Conservation (phyloP, 53 echinoderm and acorn worm genomes). For the Paracentrotus lividus region DNA sequence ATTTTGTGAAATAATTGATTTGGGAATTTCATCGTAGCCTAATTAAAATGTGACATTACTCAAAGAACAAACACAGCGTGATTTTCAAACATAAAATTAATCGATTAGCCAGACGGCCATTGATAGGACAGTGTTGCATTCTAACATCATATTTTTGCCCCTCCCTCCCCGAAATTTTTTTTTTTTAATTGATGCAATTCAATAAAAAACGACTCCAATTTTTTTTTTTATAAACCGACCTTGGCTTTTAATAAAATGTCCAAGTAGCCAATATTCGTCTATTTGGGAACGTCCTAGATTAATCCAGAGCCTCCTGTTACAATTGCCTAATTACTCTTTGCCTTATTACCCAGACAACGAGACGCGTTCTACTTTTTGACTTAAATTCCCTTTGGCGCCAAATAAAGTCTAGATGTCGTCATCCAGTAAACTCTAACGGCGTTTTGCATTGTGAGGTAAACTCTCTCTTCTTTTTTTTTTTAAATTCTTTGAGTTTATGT, state of each 20-base stretch:
- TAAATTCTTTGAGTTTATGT: neutral
- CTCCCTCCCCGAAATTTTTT: too few species aligned
- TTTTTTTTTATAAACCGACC: neutral
- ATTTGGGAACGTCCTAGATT: neutral
- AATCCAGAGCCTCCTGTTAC: conserved; percentile 24
- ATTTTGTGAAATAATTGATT: too few species aligned
- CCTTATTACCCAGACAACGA: conserved; percentile 20
- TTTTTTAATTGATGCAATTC: too few species aligned
- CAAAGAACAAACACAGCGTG: too few species aligned
- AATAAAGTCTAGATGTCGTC: neutral
- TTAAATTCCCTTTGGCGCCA: conserved; percentile 24
- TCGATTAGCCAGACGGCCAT: too few species aligned
- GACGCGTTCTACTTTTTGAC: conserved; percentile 33
- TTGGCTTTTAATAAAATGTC: neutral
- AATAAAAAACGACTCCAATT: neutral
- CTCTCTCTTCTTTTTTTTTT: neutral
- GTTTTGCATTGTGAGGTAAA: conserved; percentile 3
- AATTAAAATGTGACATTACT: too few species aligned
- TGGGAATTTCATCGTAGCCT: too few species aligned
- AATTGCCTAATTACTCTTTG: conserved; percentile 48
- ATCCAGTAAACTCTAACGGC: neutral
- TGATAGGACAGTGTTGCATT: too few species aligned
- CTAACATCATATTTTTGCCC: too few species aligned
- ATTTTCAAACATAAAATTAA: too few species aligned
- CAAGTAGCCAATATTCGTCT: neutral